Percentiles rank a stretch among this genome's conserved stretches.
These are phyloP conservation scores for Neodiprion fabricii DNA, from an alignment of 1,140 invertebrate genomes.

Conservation along the genomic window DNA sequence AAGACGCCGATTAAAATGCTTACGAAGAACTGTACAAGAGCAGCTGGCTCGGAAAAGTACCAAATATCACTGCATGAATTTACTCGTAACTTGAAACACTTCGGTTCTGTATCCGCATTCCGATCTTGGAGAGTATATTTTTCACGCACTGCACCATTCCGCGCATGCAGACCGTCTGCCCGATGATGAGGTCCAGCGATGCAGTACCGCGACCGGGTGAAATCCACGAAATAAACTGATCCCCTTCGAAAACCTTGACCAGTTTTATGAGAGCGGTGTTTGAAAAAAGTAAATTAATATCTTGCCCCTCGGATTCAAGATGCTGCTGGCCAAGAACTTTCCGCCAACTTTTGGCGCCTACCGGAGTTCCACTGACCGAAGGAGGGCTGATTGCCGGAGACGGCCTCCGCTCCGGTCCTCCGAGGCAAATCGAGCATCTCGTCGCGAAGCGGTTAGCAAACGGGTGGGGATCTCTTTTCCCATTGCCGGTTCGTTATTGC, in stretches of 20 bases:
- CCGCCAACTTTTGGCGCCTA: constrained; percentile 4
- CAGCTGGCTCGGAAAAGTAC: too few relatives aligned
- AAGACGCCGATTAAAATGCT: too few relatives aligned
- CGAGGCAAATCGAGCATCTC: constrained; percentile 4
- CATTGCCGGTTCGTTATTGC: not conserved
- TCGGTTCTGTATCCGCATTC: too few relatives aligned
- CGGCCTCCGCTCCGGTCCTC: not conserved
- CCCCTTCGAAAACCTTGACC: not conserved
- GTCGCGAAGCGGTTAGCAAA: not conserved
- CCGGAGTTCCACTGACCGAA: constrained; percentile 1
- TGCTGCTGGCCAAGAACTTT: not conserved
- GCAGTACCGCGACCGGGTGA: not conserved
- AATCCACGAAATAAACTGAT: not conserved
- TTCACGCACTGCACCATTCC: too few relatives aligned
- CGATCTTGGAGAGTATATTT: too few relatives aligned
- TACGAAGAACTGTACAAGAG: too few relatives aligned
- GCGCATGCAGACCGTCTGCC: not conserved
- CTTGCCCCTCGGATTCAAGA: not conserved
- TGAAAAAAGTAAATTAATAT: not conserved
- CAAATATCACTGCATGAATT: too few relatives aligned
- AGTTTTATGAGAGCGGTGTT: not conserved
- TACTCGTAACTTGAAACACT: too few relatives aligned
- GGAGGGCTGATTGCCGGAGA: constrained; percentile 1
- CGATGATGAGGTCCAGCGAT: not conserved
- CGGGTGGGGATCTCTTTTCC: not conserved